Percentiles rank a stretch among this genome's conserved stretches.
These are phyloP conservation scores for Pelochelys cantorii DNA, from an alignment of 2,797 vertebrate species.

Conservation along the genomic window DNA sequence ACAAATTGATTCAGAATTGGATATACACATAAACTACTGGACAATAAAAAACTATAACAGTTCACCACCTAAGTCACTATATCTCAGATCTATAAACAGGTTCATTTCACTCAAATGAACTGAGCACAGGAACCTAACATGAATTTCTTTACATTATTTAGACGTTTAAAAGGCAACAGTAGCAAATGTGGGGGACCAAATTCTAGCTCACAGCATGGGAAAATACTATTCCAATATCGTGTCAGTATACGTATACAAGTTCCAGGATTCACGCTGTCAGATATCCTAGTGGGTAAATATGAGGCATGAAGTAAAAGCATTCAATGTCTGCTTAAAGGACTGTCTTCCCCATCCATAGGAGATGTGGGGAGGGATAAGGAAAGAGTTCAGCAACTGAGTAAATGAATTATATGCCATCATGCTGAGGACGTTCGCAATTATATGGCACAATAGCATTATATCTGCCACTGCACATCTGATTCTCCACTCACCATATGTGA, in stretches of 20 bases:
- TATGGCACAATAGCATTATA: background rate
- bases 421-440: background rate
- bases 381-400: background rate
- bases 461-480: background rate
- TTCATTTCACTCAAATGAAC: conserved; percentile 11
- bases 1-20: background rate
- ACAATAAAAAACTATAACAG: background rate
- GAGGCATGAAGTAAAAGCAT: background rate
- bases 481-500: background rate
- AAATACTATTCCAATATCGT: background rate
- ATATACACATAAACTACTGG: background rate
- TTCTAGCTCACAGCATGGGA: background rate
- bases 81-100: background rate
- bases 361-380: background rate
- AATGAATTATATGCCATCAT: background rate
- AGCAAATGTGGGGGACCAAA: accelerated
- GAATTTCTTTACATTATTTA: background rate
- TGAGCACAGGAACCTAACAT: background rate
- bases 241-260: background rate
- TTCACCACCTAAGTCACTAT: background rate
- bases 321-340: background rate
- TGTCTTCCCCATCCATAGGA: background rate
- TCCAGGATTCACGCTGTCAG: background rate
- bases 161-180: background rate
- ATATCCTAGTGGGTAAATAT: background rate